These are phyloP conservation scores for Glossosoma conforme DNA, from an alignment of 1,140 invertebrate genomes.

Conservation along the genomic window DNA sequence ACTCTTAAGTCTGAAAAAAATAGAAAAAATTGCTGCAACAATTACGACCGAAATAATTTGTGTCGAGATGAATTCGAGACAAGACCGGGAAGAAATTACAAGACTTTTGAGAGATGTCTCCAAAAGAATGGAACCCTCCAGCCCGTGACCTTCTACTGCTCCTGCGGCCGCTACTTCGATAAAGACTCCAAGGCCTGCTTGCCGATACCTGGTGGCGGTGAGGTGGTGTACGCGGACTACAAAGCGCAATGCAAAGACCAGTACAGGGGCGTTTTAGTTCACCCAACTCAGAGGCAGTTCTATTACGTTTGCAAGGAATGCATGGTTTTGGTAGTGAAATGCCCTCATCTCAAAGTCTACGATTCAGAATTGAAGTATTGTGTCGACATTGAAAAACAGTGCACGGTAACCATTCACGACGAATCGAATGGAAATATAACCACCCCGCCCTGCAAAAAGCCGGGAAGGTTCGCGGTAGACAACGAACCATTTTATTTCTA, in stretches of 20 bases:
- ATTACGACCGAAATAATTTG: too few species aligned
- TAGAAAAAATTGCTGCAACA: too few species aligned
- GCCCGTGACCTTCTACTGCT: constrained; percentile 25
- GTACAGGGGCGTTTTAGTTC: constrained; percentile 37
- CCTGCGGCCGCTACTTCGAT: constrained; percentile 27
- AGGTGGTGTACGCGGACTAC: constrained; percentile 33
- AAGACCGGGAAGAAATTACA: constrained; percentile 34
- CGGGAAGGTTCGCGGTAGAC: constrained; percentile 35
- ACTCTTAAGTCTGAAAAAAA: too few species aligned
- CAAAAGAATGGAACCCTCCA: constrained; percentile 22
- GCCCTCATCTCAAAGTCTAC: constrained; percentile 34
- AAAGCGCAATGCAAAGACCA: constrained; percentile 38
- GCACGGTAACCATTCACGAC: constrained; percentile 17
- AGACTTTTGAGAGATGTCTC: constrained; percentile 33
- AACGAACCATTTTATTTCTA: constrained; percentile 37
- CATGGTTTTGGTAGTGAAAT: constrained; percentile 40
- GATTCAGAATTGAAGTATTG: constrained; percentile 18
- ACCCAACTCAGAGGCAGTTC: constrained; percentile 39
- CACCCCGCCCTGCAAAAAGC: constrained; percentile 25
- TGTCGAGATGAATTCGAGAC: constrained; percentile 25
- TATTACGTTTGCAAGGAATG: constrained; percentile 40
- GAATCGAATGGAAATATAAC: constrained; percentile 20
- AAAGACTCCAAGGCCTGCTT: constrained; percentile 29
- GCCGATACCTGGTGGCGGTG: constrained; percentile 38
- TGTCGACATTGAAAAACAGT: constrained; percentile 15